A percentile compares a stretch with the other conserved stretches of the same genome.
Conservation (phyloP, 2,113 vertebrate genomes). For the Chlorodrepanis virens region DNA sequence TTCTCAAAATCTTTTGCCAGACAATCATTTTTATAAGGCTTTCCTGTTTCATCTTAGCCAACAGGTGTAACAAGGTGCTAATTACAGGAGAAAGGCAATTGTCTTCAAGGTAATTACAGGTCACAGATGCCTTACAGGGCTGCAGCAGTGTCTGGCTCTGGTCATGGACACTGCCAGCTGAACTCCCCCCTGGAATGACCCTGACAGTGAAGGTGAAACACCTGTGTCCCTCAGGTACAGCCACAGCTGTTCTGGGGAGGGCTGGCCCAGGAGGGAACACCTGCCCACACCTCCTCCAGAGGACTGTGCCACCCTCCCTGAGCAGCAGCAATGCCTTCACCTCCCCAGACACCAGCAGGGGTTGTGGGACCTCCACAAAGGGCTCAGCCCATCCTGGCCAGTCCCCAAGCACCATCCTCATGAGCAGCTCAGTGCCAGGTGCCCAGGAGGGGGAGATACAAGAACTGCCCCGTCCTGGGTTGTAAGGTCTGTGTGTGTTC, state of each 20-base stretch:
- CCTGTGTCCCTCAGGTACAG: background rate
- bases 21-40: too few relatives aligned
- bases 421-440: background rate
- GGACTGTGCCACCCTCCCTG: background rate
- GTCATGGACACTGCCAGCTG: background rate
- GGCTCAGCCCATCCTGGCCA: background rate
- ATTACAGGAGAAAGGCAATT: background rate
- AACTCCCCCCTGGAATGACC: background rate
- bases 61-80: background rate
- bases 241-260: background rate
- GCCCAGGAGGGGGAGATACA: background rate
- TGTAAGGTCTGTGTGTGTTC: too few relatives aligned
- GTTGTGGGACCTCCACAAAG: background rate
- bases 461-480: background rate
- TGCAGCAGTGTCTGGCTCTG: background rate
- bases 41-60: too few relatives aligned
- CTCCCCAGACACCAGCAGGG: background rate
- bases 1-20: too few relatives aligned
- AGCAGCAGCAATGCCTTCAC: background rate
- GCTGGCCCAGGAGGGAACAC: background rate
- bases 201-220: background rate
- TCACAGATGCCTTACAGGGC: background rate
- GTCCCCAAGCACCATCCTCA: accelerated
- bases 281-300: background rate
- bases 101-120: background rate